Conservation (phyloP, 2,797 vertebrate species). For the Brachyalestes nurse region DNA sequence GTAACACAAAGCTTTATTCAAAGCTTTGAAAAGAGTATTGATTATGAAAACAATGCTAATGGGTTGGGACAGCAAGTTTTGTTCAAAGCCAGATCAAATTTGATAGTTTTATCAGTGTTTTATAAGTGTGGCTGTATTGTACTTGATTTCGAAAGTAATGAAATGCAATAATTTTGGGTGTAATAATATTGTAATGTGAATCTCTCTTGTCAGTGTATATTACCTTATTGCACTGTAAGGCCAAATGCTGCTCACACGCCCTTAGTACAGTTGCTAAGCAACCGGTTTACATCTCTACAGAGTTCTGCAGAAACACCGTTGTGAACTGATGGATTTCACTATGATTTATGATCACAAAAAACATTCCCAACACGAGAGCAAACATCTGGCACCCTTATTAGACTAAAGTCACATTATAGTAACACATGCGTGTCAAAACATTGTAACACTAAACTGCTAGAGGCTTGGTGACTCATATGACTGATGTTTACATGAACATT, state of each 20-base stretch:
- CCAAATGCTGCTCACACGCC: conserved; percentile 43
- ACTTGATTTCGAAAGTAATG: not conserved
- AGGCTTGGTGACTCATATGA: not conserved
- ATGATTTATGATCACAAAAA: not conserved
- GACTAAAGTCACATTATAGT: not conserved
- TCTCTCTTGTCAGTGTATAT: conserved; percentile 4
- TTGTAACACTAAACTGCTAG: not conserved
- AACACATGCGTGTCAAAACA: not conserved
- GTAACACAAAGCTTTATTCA: not conserved
- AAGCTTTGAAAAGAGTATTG: not conserved
- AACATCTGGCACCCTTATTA: not conserved
- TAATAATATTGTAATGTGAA: conserved; percentile 25
- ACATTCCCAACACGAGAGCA: not conserved
- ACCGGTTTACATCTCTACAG: conserved; percentile 57
- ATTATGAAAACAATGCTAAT: not conserved
- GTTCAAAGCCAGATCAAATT: not conserved
- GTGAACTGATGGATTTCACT: conserved; percentile 18
- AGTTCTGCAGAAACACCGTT: conserved; percentile 37
- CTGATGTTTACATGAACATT: not conserved
- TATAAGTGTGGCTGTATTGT: not conserved
- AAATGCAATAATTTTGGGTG: not conserved
- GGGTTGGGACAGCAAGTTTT: not conserved
- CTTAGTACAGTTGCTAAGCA: conserved; percentile 75
- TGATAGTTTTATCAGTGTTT: not conserved
- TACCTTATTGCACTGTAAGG: conserved; percentile 22